A percentile compares a stretch with the other conserved stretches of the same genome.
Evolutionary conservation across 2,888 invertebrate species (phyloP).

Genomic region (Leucophenga montana): DNA sequence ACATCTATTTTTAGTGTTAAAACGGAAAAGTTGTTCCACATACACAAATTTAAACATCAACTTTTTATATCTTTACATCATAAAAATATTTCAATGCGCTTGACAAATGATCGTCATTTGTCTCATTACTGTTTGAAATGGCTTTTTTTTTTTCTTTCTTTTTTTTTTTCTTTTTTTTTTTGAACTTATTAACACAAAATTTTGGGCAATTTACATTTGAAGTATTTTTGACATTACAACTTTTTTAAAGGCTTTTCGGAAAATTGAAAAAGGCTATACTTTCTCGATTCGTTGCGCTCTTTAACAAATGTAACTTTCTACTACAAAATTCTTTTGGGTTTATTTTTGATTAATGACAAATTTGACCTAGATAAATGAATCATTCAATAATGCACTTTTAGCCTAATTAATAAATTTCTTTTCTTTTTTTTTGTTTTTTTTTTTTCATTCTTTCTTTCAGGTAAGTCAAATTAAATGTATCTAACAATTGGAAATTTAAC

Average conservation of each 20-base stretch:
- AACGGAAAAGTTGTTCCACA: no score
- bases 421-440: constrained; percentile 35
- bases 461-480: constrained; percentile 45
- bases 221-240: no score
- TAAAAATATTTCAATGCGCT: neutral
- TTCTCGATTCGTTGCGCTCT: no score
- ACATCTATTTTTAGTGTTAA: no score
- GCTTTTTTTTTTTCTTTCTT: constrained; percentile 3
- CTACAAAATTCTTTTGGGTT: no score
- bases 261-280: neutral
- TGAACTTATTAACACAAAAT: constrained; percentile 14
- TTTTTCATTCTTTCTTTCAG: no score
- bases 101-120: constrained; percentile 27
- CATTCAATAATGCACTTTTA: constrained; percentile 4
- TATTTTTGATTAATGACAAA: constrained; percentile 8
- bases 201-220: constrained; percentile 4
- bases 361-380: neutral
- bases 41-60: no score
- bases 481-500: neutral
- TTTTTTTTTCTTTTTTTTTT: constrained; percentile 10
- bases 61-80: no score
- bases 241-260: neutral
- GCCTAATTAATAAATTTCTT: constrained; percentile 14
- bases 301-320: constrained; percentile 10
- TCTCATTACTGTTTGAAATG: no score